These are phyloP conservation scores for Ricordea florida DNA, from an alignment of 92 coral and sea anemone species.

Conservation along the genomic window DNA sequence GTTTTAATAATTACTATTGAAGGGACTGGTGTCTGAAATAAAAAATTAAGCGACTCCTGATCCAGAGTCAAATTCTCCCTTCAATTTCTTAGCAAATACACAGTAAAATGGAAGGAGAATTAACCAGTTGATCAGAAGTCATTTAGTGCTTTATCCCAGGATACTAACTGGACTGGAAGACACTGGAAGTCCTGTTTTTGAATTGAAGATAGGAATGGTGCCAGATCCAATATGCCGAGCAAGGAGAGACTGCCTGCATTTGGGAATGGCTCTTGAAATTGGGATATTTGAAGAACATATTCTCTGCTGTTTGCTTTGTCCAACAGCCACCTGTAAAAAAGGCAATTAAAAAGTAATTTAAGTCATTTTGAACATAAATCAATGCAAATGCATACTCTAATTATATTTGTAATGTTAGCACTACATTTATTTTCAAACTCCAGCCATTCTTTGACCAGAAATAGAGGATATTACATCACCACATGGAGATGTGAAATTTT, in stretches of 20 bases:
- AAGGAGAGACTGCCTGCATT: not conserved
- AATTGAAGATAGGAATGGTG: constrained; percentile 90
- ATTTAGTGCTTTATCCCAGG: not conserved
- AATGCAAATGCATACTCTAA: no score
- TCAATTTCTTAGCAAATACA: no score
- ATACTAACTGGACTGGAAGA: constrained; percentile 96
- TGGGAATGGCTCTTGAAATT: constrained; percentile 1
- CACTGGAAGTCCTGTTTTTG: constrained; percentile 92
- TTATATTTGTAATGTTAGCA: no score
- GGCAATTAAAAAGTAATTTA: not conserved
- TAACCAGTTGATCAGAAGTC: not conserved
- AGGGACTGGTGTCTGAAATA: no score
- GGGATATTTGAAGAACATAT: not conserved
- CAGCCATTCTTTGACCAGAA: no score
- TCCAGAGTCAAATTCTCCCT: no score
- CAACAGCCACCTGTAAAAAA: not conserved
- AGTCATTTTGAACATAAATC: not conserved
- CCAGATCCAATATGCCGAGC: constrained; percentile 26
- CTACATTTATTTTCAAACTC: no score
- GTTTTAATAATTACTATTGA: no score
- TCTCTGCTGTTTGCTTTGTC: not conserved
- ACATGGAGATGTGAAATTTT: no score
- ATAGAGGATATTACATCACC: no score
- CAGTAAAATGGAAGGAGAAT: no score
- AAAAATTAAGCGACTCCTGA: no score